These are phyloP conservation scores for Pogonocichla stellata DNA, from an alignment of 2,113 vertebrate species.

Conservation along the genomic window DNA sequence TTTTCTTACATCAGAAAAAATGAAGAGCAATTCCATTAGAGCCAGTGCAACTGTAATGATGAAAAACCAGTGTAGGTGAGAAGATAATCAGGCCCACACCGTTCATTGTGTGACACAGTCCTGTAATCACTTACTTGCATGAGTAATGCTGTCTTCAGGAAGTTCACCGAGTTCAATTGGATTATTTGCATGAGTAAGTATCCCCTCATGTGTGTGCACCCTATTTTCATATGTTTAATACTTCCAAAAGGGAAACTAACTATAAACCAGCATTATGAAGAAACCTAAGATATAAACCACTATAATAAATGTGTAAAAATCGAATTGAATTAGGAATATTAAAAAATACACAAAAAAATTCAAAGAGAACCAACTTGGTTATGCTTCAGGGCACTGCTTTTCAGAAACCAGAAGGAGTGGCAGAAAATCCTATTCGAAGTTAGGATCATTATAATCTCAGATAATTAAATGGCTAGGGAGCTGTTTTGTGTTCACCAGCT, in stretches of 20 bases:
- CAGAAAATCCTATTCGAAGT: constrained; percentile 31
- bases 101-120: constrained; percentile 38
- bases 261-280: neutral
- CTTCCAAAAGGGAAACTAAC: constrained; percentile 32
- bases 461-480: constrained; percentile 60
- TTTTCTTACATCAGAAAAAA: neutral
- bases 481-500: constrained; percentile 40
- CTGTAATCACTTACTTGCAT: constrained; percentile 63
- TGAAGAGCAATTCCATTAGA: neutral
- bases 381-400: neutral
- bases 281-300: neutral
- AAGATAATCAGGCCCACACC: constrained; percentile 28
- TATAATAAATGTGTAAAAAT: neutral
- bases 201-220: constrained; percentile 53
- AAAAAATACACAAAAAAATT: neutral
- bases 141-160: constrained; percentile 61
- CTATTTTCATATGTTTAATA: constrained; percentile 42
- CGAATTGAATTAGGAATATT: neutral
- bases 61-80: constrained; percentile 49
- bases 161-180: constrained; percentile 54
- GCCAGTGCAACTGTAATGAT: neutral
- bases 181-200: constrained; percentile 64
- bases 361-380: neutral
- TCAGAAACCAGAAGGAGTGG: constrained; percentile 27
- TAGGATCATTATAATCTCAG: constrained; percentile 38